Evolutionary conservation across 2,888 invertebrate genomes (phyloP), one percentile per base, ranked within the genome.

Genomic region (Melinaea marsaeus): DNA sequence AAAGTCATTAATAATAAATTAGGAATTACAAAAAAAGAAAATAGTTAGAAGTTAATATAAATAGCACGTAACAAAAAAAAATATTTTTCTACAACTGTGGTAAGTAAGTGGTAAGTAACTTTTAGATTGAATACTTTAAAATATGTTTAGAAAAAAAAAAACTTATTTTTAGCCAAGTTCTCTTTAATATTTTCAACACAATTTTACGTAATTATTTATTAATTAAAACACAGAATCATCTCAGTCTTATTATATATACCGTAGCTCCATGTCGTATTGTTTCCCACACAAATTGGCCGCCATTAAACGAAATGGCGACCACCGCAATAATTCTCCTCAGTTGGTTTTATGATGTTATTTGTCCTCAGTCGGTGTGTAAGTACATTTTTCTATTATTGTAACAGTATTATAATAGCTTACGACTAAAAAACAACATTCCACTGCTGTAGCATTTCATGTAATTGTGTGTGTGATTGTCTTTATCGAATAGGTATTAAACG

Each of bases 201-300:
- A 9, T 9, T 9, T 32, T 51, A 32, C 51, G n/a, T 2, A 51
- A 6, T 3, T 7, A 22, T 32, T 11, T 6, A 51, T 32, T 51
- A 58, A 66, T 60, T 46, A 47, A 60, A 66, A 61, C 63, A 57
- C 37, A 56, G 58, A 68, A 55, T 61, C 57, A 60, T 63, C 32
- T 22, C 57, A 33, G 33, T 54, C 75, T 61, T 79, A 75, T 77
- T 85, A 85, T 85, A 82, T 75, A 74, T 82, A 86, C 86, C 85
- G 85, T 86, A 84, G 85, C 86, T 81, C 79, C 75, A 74, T 78
- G 75, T 80, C 79, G 80, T 84, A 86, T 84, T 86, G 85, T 79
- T 86, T 85, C 85, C 79, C 81, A 83, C 81, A 84, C 76, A 84
- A 84, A 86, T 82, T 84, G 81, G 80, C 78, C 72, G 76, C 78